Percentiles rank a stretch among this genome's conserved stretches.
These are phyloP conservation scores for Copidosoma aretas DNA, from an alignment of 2,888 invertebrate genomes.

Conservation along the genomic window DNA sequence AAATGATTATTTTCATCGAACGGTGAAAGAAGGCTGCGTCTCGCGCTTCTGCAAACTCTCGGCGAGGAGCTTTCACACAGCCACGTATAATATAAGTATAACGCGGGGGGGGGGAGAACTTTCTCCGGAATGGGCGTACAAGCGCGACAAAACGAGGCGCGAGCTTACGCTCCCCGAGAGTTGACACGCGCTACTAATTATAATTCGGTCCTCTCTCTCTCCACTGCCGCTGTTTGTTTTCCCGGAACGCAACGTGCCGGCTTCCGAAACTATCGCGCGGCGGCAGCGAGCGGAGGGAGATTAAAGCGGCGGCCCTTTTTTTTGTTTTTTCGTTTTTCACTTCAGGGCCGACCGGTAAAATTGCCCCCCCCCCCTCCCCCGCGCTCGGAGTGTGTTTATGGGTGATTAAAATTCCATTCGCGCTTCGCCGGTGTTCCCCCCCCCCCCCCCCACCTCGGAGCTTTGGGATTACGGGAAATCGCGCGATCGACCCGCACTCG, in stretches of 20 bases:
- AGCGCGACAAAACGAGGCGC: slow-evolving; percentile 41
- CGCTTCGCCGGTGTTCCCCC: slow-evolving; percentile 1
- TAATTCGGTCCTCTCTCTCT: background rate
- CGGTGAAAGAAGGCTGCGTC: slow-evolving; percentile 25
- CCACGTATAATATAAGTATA: too few relatives aligned
- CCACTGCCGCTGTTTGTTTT: slow-evolving; percentile 51
- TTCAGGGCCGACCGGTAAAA: slow-evolving; percentile 36
- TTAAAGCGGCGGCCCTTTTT: slow-evolving; percentile 8
- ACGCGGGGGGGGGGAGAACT: slow-evolving; percentile 18
- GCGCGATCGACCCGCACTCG: too few relatives aligned
- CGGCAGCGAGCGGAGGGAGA: background rate
- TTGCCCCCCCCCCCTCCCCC: slow-evolving; percentile 31
- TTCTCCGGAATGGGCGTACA: slow-evolving; percentile 29
- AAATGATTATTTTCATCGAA: slow-evolving; percentile 35
- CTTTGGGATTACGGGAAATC: too few relatives aligned
- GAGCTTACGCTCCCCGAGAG: slow-evolving; percentile 36
- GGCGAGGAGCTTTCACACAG: too few relatives aligned
- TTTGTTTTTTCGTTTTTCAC: slow-evolving; percentile 42
- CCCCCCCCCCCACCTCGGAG: too few relatives aligned
- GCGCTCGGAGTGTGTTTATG: slow-evolving; percentile 24
- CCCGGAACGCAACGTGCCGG: slow-evolving; percentile 55
- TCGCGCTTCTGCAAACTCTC: slow-evolving; percentile 16
- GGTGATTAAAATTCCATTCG: slow-evolving; percentile 36
- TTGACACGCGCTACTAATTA: slow-evolving; percentile 57
- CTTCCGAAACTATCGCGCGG: slow-evolving; percentile 45